Base-by-base conservation (phyloP, 2,797 vertebrate species). In the Protosalanx chinensis region DNA sequence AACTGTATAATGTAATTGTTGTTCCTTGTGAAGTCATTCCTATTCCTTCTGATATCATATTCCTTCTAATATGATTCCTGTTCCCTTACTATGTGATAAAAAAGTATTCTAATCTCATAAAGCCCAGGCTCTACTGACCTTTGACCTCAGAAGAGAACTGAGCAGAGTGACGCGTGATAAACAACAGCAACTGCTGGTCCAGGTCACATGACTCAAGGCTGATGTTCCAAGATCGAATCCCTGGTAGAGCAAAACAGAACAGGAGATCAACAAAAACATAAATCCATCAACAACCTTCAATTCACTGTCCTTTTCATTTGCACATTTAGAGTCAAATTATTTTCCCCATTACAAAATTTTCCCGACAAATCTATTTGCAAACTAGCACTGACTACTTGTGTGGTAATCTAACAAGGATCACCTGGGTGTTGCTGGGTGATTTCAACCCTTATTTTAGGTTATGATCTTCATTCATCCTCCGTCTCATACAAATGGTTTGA, bases 111-210 rank as follows among this genome's bases (percentile, higher is more conserved):
- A 67, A 35, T 60, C 56, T 59, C 33, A 59, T 35, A 37, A 32
- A 33, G 20, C 37, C 56, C 53, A n/a, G 53, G 53, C 73, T 63
- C 72, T 73, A 90, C 97, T 95, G 89, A 99, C 97, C 97, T 99
- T 90, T 96, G 88, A 97, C 92, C 86, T 97, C 95, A 20, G 94
- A 93, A 66, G 97, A 99, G 91, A 99, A 99, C 73, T 98, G 96
- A 72, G 97, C 97, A 5, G 98, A 95, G 80, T 99, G 97, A 35
- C 96, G 88, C 0, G 94, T 94, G 78, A 97, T 94, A 70, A 99
- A 99, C 73, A 95, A 93, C 88, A 90, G 94, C 82, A 99, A 91
- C 69, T 98, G 93, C 86, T 93, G 92, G 82, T 96, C 92, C 77
- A 98, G 92, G 89, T 97, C 91, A 76, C 95, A 96, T 78, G 85